These are phyloP conservation scores for Copsychus sechellarum DNA, from an alignment of 2,113 vertebrate genomes.

Conservation along the genomic window DNA sequence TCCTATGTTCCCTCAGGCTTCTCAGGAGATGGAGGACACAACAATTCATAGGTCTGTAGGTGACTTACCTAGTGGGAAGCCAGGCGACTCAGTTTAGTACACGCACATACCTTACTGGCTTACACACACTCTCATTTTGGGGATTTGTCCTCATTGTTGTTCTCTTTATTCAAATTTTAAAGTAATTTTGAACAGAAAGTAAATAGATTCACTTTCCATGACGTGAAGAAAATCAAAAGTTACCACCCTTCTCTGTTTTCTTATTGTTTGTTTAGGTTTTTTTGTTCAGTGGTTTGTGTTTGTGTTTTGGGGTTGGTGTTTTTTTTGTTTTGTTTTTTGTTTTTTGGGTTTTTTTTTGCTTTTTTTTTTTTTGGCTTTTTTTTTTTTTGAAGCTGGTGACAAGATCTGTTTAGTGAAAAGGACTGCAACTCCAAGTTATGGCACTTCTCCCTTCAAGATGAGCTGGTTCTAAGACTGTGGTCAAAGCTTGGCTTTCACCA, in stretches of 20 bases:
- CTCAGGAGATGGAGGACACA: background rate
- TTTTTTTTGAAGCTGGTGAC: background rate
- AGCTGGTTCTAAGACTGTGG: background rate
- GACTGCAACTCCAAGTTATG: background rate
- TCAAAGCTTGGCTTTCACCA: slow-evolving; percentile 12
- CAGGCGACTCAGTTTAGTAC: background rate
- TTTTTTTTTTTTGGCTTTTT: background rate
- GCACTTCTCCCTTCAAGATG: background rate
- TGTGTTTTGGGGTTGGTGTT: background rate
- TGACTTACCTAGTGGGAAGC: background rate
- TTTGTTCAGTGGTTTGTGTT: background rate
- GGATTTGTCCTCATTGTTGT: rapidly evolving
- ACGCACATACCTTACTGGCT: background rate
- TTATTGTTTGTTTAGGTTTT: background rate
- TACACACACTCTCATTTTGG: background rate
- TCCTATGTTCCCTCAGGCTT: background rate
- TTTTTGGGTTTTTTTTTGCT: background rate
- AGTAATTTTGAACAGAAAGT: background rate
- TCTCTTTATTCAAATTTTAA: background rate
- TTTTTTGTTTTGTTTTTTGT: background rate
- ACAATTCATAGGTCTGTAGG: background rate
- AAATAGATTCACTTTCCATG: background rate
- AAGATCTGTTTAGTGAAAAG: background rate
- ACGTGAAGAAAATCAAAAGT: background rate
- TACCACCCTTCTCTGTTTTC: background rate